phyloP scores from a whole-genome alignment of 2,888 invertebrate genomes.

The Archips xylosteana region DNA sequence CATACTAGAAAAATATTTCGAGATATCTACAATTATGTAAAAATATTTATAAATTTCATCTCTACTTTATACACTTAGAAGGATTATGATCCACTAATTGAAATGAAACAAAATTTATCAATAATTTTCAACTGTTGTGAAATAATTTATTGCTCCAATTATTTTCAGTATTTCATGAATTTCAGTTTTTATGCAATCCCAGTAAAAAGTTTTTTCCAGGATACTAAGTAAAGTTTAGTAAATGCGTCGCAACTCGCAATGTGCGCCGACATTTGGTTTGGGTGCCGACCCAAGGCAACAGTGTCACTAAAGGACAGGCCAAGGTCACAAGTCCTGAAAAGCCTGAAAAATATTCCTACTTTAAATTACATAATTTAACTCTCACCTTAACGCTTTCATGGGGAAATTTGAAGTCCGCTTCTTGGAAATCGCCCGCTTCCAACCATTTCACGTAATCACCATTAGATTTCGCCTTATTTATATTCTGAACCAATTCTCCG shows the following conservation, averaged over 20 bases:
- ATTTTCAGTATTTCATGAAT: not conserved
- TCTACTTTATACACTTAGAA: too few relatives aligned
- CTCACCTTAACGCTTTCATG: conserved; percentile 80
- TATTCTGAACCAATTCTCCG: conserved; percentile 73
- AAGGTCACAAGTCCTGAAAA: conserved; percentile 51
- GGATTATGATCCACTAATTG: not conserved
- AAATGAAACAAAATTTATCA: not conserved
- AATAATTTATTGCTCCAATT: not conserved
- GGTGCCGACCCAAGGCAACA: conserved; percentile 14
- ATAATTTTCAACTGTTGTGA: not conserved
- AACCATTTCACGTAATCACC: conserved; percentile 73
- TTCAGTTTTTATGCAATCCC: not conserved
- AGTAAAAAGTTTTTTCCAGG: not conserved
- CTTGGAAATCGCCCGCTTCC: conserved; percentile 69
- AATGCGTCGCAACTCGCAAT: not conserved
- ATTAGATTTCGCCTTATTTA: conserved; percentile 74
- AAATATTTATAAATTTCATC: too few relatives aligned
- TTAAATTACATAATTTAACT: conserved; percentile 1
- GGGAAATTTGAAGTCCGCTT: conserved; percentile 76
- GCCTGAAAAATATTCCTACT: conserved; percentile 7
- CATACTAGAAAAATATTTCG: too few relatives aligned
- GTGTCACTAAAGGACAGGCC: conserved; percentile 47
- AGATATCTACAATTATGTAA: too few relatives aligned
- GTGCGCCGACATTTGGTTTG: too few relatives aligned
- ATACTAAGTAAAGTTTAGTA: not conserved